Percentiles rank a stretch among this genome's conserved stretches.
Conservation (phyloP, 2,113 vertebrate genomes). For the Taurulus bubalis region DNA sequence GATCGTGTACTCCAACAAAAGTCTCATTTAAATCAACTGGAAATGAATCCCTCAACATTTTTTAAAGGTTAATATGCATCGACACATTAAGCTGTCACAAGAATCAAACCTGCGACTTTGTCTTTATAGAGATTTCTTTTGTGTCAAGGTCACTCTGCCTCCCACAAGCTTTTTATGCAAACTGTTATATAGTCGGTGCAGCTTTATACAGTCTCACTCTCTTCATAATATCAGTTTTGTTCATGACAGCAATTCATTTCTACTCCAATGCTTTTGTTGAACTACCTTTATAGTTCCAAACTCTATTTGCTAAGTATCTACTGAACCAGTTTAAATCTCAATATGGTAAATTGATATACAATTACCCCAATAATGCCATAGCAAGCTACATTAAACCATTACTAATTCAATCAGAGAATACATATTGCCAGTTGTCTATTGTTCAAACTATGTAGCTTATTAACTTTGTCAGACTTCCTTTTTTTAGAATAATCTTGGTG, state of each 20-base stretch:
- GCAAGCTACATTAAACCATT: neutral
- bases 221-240: neutral
- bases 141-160: slow-evolving; percentile 68
- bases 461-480: slow-evolving; percentile 1
- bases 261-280: neutral
- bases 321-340: neutral
- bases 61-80: neutral
- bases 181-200: slow-evolving; percentile 8
- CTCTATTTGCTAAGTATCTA: neutral
- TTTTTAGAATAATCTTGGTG: slow-evolving; percentile 7
- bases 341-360: neutral
- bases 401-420: neutral
- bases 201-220: slow-evolving; percentile 10
- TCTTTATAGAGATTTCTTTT: slow-evolving; percentile 20
- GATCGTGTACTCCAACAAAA: slow-evolving; percentile 1
- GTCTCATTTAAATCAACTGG: neutral
- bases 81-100: neutral
- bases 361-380: neutral
- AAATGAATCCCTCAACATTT: neutral
- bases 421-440: neutral
- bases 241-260: neutral
- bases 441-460: neutral
- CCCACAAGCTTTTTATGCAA: slow-evolving; percentile 30
- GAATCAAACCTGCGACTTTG: slow-evolving; percentile 22
- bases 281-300: neutral